A percentile compares a stretch with the other conserved stretches of the same genome.
Conservation (phyloP, 2,113 vertebrate genomes). For the Prietella phreatophila region DNA sequence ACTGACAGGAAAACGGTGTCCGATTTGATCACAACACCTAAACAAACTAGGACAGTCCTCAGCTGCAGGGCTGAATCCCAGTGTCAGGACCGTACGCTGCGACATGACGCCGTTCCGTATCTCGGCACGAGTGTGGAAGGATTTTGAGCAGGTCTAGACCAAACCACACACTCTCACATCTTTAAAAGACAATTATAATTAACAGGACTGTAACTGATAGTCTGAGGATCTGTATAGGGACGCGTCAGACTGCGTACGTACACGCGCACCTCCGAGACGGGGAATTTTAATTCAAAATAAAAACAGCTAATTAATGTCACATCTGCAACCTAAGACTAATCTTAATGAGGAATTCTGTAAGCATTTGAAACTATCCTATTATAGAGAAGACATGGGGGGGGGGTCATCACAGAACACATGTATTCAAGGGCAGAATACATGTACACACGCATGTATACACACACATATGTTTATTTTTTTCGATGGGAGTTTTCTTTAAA, state of each 20-base stretch:
- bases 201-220: not conserved
- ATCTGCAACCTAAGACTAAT: not conserved
- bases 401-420: no score
- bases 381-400: not conserved
- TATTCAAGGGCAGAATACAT: not conserved
- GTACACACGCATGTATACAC: not conserved
- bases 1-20: not conserved
- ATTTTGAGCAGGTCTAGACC: not conserved
- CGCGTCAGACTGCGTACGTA: not conserved
- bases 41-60: slow-evolving; percentile 34
- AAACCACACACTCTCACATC: not conserved
- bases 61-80: slow-evolving; percentile 30
- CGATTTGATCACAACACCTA: slow-evolving; percentile 24
- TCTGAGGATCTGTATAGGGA: not conserved
- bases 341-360: not conserved
- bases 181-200: not conserved
- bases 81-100: slow-evolving; percentile 7
- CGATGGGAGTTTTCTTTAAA: no score
- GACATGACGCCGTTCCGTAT: not conserved
- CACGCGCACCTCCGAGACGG: not conserved
- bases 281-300: not conserved
- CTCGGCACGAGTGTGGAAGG: not conserved
- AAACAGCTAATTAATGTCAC: not conserved
- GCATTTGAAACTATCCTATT: not conserved
- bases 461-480: not conserved